These are phyloP conservation scores for Rutpela maculata DNA, from an alignment of 2,888 invertebrate species.

Conservation along the genomic window DNA sequence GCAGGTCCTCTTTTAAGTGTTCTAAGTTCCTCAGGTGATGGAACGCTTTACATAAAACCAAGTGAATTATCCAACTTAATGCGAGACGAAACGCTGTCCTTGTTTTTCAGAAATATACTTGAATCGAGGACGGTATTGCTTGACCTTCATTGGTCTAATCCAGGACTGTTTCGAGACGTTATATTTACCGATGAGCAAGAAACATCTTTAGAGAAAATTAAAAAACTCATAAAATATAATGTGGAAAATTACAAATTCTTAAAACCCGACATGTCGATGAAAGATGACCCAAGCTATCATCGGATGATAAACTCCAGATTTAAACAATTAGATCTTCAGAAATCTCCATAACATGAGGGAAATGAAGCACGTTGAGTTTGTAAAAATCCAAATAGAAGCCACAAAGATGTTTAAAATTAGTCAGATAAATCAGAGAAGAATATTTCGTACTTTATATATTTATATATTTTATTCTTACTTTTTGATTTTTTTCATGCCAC, in stretches of 20 bases:
- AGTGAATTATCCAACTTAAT: conserved; percentile 34
- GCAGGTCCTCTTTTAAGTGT: not conserved
- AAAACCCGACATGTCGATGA: not conserved
- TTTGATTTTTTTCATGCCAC: too few species aligned
- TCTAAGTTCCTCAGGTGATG: not conserved
- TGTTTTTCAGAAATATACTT: conserved; percentile 35
- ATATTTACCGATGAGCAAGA: conserved; percentile 62
- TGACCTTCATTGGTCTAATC: conserved; percentile 53
- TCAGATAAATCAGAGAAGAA: too few species aligned
- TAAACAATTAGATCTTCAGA: conserved; percentile 4
- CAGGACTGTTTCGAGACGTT: conserved; percentile 55
- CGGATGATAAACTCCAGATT: conserved; percentile 17
- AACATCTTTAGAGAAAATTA: conserved; percentile 55
- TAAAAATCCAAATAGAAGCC: too few species aligned
- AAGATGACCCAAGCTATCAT: not conserved
- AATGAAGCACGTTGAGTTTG: too few species aligned
- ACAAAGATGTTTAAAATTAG: too few species aligned
- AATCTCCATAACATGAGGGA: not conserved
- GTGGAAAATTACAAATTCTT: conserved; percentile 22
- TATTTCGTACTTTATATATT: too few species aligned
- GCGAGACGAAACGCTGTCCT: conserved; percentile 36
- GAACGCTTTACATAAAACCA: conserved; percentile 5
- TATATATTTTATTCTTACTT: too few species aligned
- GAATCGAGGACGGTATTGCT: conserved; percentile 47
- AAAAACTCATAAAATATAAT: conserved; percentile 53